Evolutionary conservation across 2,113 vertebrate species (phyloP).

Genomic region (Brienomyrus longianalis): DNA sequence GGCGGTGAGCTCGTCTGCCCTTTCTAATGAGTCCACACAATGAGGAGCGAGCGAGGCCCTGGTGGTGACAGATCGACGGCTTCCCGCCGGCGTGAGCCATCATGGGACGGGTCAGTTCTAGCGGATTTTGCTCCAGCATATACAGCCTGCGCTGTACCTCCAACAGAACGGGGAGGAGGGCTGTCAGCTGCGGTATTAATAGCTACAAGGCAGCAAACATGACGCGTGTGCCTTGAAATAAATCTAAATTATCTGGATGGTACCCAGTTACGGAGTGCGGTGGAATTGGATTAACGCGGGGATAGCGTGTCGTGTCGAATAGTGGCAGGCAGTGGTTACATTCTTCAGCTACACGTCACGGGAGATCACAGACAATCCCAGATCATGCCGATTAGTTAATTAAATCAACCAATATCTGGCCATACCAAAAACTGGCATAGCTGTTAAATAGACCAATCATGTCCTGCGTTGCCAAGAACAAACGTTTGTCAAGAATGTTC

Average conservation of each 20-base stretch:
- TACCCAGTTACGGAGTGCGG: conserved; percentile 1
- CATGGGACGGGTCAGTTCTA: neutral
- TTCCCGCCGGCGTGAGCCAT: neutral
- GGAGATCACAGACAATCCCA: neutral
- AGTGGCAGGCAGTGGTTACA: neutral
- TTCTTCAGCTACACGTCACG: neutral
- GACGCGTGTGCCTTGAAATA: neutral
- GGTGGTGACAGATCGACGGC: neutral
- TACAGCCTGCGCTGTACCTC: neutral
- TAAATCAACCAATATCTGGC: neutral
- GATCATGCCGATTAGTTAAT: neutral
- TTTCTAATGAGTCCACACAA: neutral
- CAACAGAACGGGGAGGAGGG: neutral
- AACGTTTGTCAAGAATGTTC: neutral
- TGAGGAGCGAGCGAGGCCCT: neutral
- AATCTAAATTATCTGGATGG: conserved; percentile 8
- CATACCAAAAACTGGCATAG: neutral
- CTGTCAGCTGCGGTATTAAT: conserved; percentile 9
- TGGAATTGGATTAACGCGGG: neutral
- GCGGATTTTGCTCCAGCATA: neutral
- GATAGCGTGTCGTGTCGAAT: neutral
- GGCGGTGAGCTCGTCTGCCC: neutral
- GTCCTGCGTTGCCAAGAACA: neutral
- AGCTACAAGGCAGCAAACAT: conserved; percentile 1
- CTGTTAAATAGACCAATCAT: neutral